These are phyloP conservation scores for Proctacanthus coquilletti DNA, from an alignment of 1,140 invertebrate genomes.

Conservation along the genomic window DNA sequence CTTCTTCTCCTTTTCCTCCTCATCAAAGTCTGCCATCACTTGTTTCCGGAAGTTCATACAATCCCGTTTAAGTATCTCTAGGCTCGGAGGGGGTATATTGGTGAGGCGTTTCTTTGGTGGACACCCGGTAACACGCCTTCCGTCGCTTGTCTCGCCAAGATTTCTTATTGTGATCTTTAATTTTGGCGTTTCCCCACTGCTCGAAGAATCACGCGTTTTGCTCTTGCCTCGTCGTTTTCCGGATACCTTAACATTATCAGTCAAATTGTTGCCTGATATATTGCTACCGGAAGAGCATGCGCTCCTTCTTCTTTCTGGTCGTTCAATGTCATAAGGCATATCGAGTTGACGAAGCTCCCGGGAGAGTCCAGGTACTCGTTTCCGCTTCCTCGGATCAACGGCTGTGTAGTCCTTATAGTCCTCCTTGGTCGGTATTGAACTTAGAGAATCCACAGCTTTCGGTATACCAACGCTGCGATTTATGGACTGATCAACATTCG, in stretches of 20 bases:
- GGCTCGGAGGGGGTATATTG: slow-evolving; percentile 44
- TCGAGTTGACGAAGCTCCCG: slow-evolving; percentile 35
- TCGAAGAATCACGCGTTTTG: slow-evolving; percentile 29
- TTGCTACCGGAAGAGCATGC: slow-evolving; percentile 30
- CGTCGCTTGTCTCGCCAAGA: slow-evolving; percentile 32
- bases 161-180: slow-evolving; percentile 54
- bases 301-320: slow-evolving; percentile 31
- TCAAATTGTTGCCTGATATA: slow-evolving; percentile 13
- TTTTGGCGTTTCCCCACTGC: slow-evolving; percentile 39
- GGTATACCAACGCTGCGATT: slow-evolving; percentile 47
- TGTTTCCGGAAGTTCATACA: slow-evolving; percentile 75
- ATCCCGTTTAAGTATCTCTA: slow-evolving; percentile 63
- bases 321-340: slow-evolving; percentile 13
- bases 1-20: slow-evolving; percentile 44
- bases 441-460: slow-evolving; percentile 74
- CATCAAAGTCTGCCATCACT: slow-evolving; percentile 66
- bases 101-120: slow-evolving; percentile 68
- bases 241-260: slow-evolving; percentile 17
- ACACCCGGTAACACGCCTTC: slow-evolving; percentile 30
- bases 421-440: slow-evolving; percentile 63
- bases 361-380: slow-evolving; percentile 31
- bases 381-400: slow-evolving; percentile 51
- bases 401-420: slow-evolving; percentile 56
- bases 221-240: slow-evolving; percentile 37
- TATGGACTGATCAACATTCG: slow-evolving; percentile 7